Evolutionary conservation across 2,888 invertebrate genomes (phyloP).

Genomic region (Eupithecia pulchellata): DNA sequence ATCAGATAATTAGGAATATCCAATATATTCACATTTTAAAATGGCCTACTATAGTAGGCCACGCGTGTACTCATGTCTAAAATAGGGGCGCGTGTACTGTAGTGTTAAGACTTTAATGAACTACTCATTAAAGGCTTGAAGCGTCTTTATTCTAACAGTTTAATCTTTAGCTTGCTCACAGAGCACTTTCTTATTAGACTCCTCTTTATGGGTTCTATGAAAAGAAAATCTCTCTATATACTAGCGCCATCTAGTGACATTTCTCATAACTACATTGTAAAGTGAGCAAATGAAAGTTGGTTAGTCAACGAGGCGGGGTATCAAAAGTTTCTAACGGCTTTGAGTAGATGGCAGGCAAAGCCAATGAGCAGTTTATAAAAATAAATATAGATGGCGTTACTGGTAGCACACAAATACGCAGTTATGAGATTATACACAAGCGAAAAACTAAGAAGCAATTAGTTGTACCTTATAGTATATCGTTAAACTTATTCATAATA

Average conservation of each 20-base stretch:
- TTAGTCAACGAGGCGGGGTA: not conserved
- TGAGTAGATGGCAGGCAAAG: slow-evolving; percentile 29
- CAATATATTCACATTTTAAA: too few species aligned
- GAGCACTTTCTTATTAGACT: not conserved
- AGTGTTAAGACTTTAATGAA: too few species aligned
- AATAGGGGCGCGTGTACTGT: too few species aligned
- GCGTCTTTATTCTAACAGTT: not conserved
- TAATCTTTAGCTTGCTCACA: too few species aligned
- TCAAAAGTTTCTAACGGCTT: not conserved
- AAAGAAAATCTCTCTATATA: not conserved
- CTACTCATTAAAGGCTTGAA: too few species aligned
- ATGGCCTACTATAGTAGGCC: too few species aligned
- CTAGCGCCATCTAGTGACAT: slow-evolving; percentile 7
- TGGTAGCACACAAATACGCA: not conserved
- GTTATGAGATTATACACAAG: too few species aligned
- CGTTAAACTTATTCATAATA: too few species aligned
- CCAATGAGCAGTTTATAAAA: not conserved
- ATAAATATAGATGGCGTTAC: not conserved
- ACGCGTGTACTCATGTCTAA: too few species aligned
- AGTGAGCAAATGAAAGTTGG: not conserved
- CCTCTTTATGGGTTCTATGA: not conserved
- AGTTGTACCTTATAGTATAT: too few species aligned
- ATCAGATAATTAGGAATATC: too few species aligned
- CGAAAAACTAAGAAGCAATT: too few species aligned
- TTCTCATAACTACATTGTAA: not conserved